phyloP scores from a whole-genome alignment of 2,797 vertebrate genomes.

The Tiaroga cobitis region DNA sequence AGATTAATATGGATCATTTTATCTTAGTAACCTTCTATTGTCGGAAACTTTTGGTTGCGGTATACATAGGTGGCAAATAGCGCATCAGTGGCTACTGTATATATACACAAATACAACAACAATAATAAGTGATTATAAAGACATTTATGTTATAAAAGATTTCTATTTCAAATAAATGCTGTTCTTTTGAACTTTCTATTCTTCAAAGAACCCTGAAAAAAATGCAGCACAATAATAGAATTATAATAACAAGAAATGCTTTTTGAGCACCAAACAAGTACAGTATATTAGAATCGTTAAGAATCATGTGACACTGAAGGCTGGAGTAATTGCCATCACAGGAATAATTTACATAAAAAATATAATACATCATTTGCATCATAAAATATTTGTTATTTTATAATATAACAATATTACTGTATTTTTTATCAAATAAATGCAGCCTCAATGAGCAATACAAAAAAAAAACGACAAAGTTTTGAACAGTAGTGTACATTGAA shows the following conservation, averaged over 20 bases:
- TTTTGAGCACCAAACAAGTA: background rate
- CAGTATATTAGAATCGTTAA: background rate
- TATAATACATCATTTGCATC: background rate
- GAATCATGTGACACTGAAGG: background rate
- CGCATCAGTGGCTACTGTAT: background rate
- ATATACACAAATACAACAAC: no score
- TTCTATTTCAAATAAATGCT: no score
- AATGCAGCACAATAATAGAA: background rate
- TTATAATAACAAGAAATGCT: background rate
- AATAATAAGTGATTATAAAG: no score
- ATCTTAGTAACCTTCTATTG: background rate
- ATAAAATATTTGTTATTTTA: background rate
- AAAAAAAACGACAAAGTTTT: background rate
- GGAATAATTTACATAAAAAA: background rate
- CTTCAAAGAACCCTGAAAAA: background rate
- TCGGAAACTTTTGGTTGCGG: background rate
- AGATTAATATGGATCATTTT: background rate
- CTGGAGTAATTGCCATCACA: background rate
- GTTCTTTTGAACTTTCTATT: background rate
- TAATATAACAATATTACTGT: background rate
- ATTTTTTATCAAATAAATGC: background rate
- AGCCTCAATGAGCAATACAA: background rate
- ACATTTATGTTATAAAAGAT: no score
- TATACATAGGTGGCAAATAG: background rate
- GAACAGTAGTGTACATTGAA: background rate